A percentile compares a stretch with the other conserved stretches of the same genome.
phyloP scores from a whole-genome alignment of 2,888 invertebrate genomes.

The Hecatera dysodea region DNA sequence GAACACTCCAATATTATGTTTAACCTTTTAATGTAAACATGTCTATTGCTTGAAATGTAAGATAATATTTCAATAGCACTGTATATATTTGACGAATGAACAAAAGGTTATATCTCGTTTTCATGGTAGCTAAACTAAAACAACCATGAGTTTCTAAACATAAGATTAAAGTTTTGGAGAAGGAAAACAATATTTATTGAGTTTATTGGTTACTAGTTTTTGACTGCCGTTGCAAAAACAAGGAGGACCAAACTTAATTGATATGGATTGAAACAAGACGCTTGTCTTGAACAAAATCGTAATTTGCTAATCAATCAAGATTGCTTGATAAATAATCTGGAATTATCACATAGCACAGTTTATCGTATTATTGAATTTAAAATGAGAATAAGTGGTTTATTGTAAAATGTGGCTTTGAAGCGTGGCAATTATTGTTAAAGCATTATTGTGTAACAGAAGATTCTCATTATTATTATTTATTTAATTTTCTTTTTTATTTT shows the following conservation, averaged over 20 bases:
- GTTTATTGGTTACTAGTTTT: not conserved
- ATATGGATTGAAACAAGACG: not conserved
- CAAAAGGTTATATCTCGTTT: not conserved
- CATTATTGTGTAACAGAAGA: conserved; percentile 5
- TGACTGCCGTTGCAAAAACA: not conserved
- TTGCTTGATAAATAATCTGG: conserved; percentile 20
- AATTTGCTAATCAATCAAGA: conserved; percentile 20
- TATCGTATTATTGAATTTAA: conserved; percentile 15
- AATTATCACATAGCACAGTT: conserved; percentile 34
- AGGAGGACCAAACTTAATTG: not conserved
- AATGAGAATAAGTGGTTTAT: conserved; percentile 1
- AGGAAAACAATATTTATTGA: not conserved
- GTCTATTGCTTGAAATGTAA: conserved; percentile 37
- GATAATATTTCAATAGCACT: conserved; percentile 16
- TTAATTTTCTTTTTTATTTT: not conserved
- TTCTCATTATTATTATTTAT: conserved; percentile 25
- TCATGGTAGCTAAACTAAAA: not conserved
- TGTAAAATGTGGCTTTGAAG: conserved; percentile 4
- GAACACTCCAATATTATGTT: conserved; percentile 9
- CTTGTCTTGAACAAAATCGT: not conserved
- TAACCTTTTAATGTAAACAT: conserved; percentile 6
- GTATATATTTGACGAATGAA: conserved; percentile 20
- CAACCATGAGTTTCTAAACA: not conserved
- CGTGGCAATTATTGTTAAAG: conserved; percentile 3
- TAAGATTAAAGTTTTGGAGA: not conserved